Conservation (phyloP, 92 coral and sea anemone genomes). For the Galaxea fascicularis region DNA sequence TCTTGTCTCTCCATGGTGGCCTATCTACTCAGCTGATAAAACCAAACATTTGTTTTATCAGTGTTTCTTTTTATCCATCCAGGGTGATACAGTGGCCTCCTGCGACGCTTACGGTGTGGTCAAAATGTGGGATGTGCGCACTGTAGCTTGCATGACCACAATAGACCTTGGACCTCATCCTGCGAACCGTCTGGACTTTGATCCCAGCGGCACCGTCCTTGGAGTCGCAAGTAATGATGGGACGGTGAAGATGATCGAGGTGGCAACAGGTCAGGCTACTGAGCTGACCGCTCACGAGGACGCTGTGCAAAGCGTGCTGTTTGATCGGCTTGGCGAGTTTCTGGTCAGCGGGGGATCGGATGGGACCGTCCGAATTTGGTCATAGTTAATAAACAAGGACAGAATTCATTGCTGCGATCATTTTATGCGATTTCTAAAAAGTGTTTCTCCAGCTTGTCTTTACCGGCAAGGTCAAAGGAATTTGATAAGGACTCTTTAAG, state of each 20-base stretch:
- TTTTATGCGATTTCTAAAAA: not conserved
- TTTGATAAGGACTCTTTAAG: not conserved
- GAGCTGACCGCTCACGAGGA: conserved; percentile 99
- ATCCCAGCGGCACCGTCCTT: conserved; percentile 96
- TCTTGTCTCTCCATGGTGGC: not conserved
- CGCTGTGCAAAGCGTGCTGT: conserved; percentile 94
- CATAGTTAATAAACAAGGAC: conserved; percentile 23
- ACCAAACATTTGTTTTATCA: too few relatives aligned
- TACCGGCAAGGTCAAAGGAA: not conserved
- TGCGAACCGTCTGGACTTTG: conserved; percentile 96
- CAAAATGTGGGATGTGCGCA: conserved; percentile 98
- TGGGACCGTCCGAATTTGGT: conserved; percentile 97
- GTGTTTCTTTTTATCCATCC: not conserved
- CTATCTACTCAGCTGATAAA: too few relatives aligned
- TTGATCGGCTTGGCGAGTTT: conserved; percentile 94
- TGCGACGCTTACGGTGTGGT: conserved; percentile 97
- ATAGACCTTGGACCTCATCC: conserved; percentile 97
- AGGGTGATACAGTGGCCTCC: conserved; percentile 99
- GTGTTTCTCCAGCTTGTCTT: not conserved
- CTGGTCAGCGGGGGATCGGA: conserved; percentile 95
- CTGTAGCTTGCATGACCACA: conserved; percentile 93
- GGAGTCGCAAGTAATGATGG: conserved; percentile 98
- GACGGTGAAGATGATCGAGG: conserved; percentile 94
- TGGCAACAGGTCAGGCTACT: conserved; percentile 82
- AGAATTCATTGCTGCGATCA: not conserved